A percentile compares a stretch with the other conserved stretches of the same genome.
Conservation (phyloP, 2,113 vertebrate species). For the Lathamus discolor region DNA sequence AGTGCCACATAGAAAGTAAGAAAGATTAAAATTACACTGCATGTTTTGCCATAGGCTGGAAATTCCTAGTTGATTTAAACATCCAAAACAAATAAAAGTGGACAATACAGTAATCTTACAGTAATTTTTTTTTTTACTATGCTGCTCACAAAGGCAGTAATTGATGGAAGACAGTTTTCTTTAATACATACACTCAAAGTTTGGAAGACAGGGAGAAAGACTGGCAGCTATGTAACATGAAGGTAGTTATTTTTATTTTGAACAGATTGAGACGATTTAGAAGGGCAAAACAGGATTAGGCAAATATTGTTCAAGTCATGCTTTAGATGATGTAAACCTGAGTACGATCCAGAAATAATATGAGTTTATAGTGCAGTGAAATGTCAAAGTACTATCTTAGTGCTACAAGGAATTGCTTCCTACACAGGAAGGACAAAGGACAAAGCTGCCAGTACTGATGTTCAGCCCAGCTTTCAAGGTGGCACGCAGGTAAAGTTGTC, state of each 20-base stretch:
- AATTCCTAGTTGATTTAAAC: not conserved
- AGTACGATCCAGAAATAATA: not conserved
- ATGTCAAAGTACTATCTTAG: not conserved
- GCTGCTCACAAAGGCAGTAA: not conserved
- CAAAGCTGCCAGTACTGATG: not conserved
- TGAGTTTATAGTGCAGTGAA: not conserved
- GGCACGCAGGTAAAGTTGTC: not conserved
- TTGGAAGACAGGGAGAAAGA: not conserved
- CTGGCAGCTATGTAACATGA: not conserved
- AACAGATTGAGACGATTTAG: not conserved
- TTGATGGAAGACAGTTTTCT: not conserved
- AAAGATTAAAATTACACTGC: not conserved
- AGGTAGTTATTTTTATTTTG: not conserved
- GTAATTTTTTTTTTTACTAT: not conserved
- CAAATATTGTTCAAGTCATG: not conserved
- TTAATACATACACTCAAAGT: not conserved
- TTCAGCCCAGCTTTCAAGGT: not conserved
- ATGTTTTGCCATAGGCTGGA: not conserved
- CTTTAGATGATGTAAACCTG: not conserved
- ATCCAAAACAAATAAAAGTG: not conserved
- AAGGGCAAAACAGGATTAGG: not conserved
- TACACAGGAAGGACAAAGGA: not conserved
- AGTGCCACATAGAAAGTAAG: not conserved
- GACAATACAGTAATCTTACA: not conserved
- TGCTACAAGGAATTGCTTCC: not conserved